Conservation (phyloP, 1,140 invertebrate genomes). For the Danaus plexippus region DNA sequence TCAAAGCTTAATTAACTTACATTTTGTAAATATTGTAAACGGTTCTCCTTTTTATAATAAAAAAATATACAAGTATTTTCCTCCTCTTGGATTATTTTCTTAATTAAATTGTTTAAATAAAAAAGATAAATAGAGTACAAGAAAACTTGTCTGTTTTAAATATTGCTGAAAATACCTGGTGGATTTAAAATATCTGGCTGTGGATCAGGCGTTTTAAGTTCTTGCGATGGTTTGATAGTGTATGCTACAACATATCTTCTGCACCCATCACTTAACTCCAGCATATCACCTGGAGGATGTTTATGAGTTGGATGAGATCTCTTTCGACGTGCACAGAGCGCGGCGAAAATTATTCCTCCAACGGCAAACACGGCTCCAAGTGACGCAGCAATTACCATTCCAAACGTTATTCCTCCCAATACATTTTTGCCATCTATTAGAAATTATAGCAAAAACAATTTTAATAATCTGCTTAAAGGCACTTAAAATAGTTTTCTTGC, state of each 20-base stretch:
- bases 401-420: slow-evolving; percentile 48
- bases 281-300: slow-evolving; percentile 58
- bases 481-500: too few species aligned
- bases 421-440: slow-evolving; percentile 48
- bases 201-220: slow-evolving; percentile 56
- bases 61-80: too few species aligned
- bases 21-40: not conserved
- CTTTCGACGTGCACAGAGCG: slow-evolving; percentile 45
- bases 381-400: slow-evolving; percentile 46
- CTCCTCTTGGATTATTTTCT: too few species aligned
- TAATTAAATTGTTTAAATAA: too few species aligned
- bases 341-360: slow-evolving; percentile 44
- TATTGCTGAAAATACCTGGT: slow-evolving; percentile 33
- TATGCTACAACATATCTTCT: slow-evolving; percentile 62
- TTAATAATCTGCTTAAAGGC: too few species aligned
- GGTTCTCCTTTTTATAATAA: too few species aligned
- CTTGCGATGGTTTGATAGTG: slow-evolving; percentile 59
- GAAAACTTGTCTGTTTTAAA: too few species aligned
- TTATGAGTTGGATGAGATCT: slow-evolving; percentile 49
- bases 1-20: slow-evolving; percentile 13
- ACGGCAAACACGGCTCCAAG: slow-evolving; percentile 39
- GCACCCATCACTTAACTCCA: slow-evolving; percentile 57
- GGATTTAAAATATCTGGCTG: slow-evolving; percentile 63
- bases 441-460: not conserved
- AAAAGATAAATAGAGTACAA: too few species aligned